These are phyloP conservation scores for Tetheella fluctuosa DNA, from an alignment of 2,888 invertebrate species.

Conservation along the genomic window DNA sequence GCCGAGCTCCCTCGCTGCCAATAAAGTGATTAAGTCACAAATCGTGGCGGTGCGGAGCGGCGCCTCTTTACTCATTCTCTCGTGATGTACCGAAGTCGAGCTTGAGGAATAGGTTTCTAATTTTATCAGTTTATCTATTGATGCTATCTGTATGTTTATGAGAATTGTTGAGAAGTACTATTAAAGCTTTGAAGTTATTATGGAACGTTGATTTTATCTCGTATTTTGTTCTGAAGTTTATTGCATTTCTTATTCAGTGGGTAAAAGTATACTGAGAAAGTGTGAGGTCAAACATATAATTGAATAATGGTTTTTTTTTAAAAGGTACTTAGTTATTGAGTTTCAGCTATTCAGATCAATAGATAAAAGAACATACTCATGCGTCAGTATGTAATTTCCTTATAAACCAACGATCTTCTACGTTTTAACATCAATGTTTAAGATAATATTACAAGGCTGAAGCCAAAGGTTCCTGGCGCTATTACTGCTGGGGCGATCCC, in stretches of 20 bases:
- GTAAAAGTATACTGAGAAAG: too few relatives aligned
- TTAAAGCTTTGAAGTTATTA: not conserved
- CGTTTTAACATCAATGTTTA: not conserved
- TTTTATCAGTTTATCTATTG: not conserved
- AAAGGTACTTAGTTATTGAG: too few relatives aligned
- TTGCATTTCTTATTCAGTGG: not conserved
- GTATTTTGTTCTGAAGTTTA: not conserved
- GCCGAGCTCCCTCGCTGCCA: constrained; percentile 77
- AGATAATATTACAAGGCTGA: not conserved
- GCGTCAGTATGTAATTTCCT: not conserved
- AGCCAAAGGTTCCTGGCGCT: constrained; percentile 19
- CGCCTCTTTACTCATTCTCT: constrained; percentile 48
- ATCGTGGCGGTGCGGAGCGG: constrained; percentile 70
- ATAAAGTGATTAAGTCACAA: constrained; percentile 85
- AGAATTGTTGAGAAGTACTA: not conserved
- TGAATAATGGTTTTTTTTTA: too few relatives aligned
- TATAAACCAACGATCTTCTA: not conserved
- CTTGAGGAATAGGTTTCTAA: not conserved
- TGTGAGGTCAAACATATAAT: too few relatives aligned
- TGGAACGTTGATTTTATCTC: not conserved
- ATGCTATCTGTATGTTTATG: not conserved
- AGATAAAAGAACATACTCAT: not conserved
- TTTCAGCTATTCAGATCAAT: too few relatives aligned
- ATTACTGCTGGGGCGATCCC: constrained; percentile 48
- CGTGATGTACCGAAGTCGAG: constrained; percentile 37